phyloP scores from a whole-genome alignment of 1,140 invertebrate species.

The Tetragnatha versicolor region DNA sequence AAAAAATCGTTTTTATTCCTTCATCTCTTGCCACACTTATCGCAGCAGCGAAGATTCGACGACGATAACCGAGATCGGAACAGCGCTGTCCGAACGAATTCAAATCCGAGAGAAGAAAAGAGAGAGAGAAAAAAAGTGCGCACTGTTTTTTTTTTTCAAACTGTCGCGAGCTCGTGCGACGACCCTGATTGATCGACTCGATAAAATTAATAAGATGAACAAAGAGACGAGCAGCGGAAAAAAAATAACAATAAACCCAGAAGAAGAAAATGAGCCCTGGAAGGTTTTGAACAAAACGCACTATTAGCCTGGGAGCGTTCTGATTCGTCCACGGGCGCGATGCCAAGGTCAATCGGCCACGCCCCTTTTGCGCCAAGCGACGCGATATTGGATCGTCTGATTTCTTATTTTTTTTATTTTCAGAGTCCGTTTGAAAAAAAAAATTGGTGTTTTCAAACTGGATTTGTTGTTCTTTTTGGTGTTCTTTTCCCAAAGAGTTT shows the following conservation, averaged over 20 bases:
- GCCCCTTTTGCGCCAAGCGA: background rate
- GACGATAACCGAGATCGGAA: too few species aligned
- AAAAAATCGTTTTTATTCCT: too few species aligned
- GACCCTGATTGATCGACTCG: slow-evolving; percentile 35
- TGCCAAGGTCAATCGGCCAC: slow-evolving; percentile 29
- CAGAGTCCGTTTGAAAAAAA: too few species aligned
- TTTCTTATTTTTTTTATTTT: background rate
- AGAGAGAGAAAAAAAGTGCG: background rate
- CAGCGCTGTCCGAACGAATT: too few species aligned
- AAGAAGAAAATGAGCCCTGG: slow-evolving; percentile 24
- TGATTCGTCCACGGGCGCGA: slow-evolving; percentile 2
- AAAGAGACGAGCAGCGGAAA: background rate
- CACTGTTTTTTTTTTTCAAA: slow-evolving; percentile 5
- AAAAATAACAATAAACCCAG: slow-evolving; percentile 19
- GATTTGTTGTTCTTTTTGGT: too few species aligned
- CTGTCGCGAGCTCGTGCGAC: slow-evolving; percentile 1
- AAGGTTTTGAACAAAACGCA: slow-evolving; percentile 26
- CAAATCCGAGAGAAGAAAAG: too few species aligned
- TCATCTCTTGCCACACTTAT: too few species aligned
- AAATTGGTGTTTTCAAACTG: too few species aligned
- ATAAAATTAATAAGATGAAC: slow-evolving; percentile 40
- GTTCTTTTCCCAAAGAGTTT: too few species aligned
- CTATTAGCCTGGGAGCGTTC: slow-evolving; percentile 26
- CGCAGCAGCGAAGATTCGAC: too few species aligned
- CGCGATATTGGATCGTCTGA: background rate